These are phyloP conservation scores for Drosophila koepferae DNA, from an alignment of 2,888 invertebrate genomes.

Conservation along the genomic window DNA sequence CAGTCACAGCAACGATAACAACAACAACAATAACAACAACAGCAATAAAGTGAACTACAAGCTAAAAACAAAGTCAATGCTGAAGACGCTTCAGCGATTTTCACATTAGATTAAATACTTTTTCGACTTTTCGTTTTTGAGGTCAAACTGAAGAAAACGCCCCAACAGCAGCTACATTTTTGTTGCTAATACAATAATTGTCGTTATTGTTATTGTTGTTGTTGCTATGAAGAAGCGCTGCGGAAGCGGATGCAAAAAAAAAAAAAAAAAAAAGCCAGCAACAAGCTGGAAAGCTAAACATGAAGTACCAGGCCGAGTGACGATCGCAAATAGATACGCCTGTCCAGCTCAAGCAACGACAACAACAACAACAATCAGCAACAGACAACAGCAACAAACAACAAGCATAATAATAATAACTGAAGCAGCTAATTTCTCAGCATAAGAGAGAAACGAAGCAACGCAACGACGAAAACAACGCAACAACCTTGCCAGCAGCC, in stretches of 20 bases:
- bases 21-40: constrained; percentile 20
- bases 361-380: constrained; percentile 31
- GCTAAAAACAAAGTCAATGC: constrained; percentile 60
- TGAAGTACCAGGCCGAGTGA: constrained; percentile 73
- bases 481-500: constrained; percentile 77
- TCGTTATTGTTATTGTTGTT: constrained; percentile 23
- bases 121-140: constrained; percentile 74
- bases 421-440: constrained; percentile 80
- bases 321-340: constrained; percentile 75
- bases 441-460: constrained; percentile 57
- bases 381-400: constrained; percentile 17
- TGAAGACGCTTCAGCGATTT: constrained; percentile 77
- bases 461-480: constrained; percentile 56
- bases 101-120: constrained; percentile 79
- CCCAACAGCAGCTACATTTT: constrained; percentile 50
- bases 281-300: constrained; percentile 75
- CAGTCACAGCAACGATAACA: constrained; percentile 30
- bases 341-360: constrained; percentile 42
- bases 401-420: constrained; percentile 69
- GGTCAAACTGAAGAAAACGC: constrained; percentile 69
- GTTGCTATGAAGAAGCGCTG: constrained; percentile 50
- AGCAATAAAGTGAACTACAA: constrained; percentile 29
- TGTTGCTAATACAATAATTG: constrained; percentile 77
- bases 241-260: constrained; percentile 78
- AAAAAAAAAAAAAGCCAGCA: constrained; percentile 45